Base-by-base conservation (phyloP, 2,113 vertebrate genomes). In the Platichthys flesus region DNA sequence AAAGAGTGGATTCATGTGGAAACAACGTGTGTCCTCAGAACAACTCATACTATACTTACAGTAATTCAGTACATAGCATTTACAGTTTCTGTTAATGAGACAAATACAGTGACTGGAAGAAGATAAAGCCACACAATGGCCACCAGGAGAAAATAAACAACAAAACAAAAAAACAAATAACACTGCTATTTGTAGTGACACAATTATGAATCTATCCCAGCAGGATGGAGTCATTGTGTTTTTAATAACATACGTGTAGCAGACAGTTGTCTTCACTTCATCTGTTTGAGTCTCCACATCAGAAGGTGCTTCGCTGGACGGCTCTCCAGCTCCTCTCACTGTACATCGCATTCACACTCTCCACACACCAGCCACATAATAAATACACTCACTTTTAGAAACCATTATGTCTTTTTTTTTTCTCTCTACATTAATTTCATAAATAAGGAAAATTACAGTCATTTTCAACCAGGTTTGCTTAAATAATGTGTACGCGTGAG, bases 391-490 rank as follows among this genome's bases (percentile, higher is more conserved):
- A 84, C 64, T 81, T 82, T 86, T 69, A 82, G 61, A 65, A 90
- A 79, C 57, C 74, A 76, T 57, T 35, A 28, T 71, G 4, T 59
- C 2, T n/a, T 67, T 13, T 56, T 42, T 28, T 45, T 71, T 67
- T 79, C 69, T 88, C 45, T 68, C 82, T 74, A 83, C 81, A 88
- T 71, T 79, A 72, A 80, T 83, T 76, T 91, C 76, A 92, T 93
- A 92, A 93, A 93, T 93, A 89, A 89, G 68, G 18, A 77, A 82
- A 88, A 76, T 82, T 85, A 90, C 86, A 92, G 79, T 83, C n/a
- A 82, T 73, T 75, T 60, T 71, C 65, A 82, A 82, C 70, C 65
- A 79, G 12, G 40, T 42, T 42, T 85, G 63, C 78, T 91, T 82
- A 89, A 89, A 83, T 86, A 63, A 88, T 76, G 54, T 76, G 62